A percentile compares a stretch with the other conserved stretches of the same genome.
These are phyloP conservation scores for Chrysaora quinquecirrha DNA, from an alignment of 30 jellyfish, hydroid and myxozoan species.

Conservation along the genomic window DNA sequence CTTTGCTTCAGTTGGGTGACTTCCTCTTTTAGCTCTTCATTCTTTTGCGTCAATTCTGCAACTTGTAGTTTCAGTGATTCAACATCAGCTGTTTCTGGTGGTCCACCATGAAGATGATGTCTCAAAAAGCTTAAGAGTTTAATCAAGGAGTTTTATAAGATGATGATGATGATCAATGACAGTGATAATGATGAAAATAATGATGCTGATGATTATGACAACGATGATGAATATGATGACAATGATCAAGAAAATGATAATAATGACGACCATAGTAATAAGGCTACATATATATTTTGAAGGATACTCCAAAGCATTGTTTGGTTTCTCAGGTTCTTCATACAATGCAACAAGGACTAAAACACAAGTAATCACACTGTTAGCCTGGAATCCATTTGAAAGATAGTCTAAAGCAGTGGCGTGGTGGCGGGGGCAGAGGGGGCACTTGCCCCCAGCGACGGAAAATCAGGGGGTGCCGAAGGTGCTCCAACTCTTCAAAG, in stretches of 20 bases:
- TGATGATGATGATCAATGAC: background rate
- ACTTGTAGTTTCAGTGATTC: conserved; percentile 88
- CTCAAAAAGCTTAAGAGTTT: conserved; percentile 70
- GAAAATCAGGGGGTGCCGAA: no score
- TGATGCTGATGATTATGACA: no score
- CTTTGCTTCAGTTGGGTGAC: conserved; percentile 78
- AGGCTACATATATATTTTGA: background rate
- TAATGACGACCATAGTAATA: background rate
- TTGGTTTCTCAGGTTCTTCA: conserved; percentile 99
- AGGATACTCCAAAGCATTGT: conserved; percentile 98
- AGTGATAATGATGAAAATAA: no score
- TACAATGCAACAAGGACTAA: conserved; percentile 93
- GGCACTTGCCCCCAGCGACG: no score
- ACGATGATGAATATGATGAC: no score
- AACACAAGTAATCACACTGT: no score
- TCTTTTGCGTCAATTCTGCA: conserved; percentile 82
- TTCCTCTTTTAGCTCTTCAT: conserved; percentile 91
- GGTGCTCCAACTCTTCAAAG: no score
- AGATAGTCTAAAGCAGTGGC: no score
- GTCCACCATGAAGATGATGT: conserved; percentile 95
- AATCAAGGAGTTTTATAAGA: conserved; percentile 8
- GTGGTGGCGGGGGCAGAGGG: no score
- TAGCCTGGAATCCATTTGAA: no score
- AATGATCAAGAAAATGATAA: background rate
- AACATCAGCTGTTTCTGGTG: conserved; percentile 96